Percentiles rank a stretch among this genome's conserved stretches.
phyloP scores from a whole-genome alignment of 1,140 invertebrate genomes.

The Dinothrombium tinctorium region DNA sequence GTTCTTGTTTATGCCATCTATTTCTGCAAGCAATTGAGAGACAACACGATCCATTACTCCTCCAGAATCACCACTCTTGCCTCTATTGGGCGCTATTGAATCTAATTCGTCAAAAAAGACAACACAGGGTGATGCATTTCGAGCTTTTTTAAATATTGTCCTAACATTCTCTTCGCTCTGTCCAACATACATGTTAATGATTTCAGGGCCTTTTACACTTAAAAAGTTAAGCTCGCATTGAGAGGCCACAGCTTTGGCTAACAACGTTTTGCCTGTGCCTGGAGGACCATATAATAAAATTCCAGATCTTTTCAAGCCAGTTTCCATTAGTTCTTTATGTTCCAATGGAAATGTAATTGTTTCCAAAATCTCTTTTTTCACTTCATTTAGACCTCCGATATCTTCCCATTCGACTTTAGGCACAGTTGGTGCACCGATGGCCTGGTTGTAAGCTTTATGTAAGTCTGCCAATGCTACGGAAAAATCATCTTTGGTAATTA shows the following conservation, averaged over 20 bases:
- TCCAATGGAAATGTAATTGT: constrained; percentile 61
- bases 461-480: constrained; percentile 34
- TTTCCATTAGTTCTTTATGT: constrained; percentile 30
- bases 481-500: constrained; percentile 23
- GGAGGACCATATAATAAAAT: constrained; percentile 68
- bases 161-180: constrained; percentile 77
- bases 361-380: constrained; percentile 58
- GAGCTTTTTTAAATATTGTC: constrained; percentile 63
- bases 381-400: constrained; percentile 57
- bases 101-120: constrained; percentile 94
- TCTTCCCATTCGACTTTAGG: constrained; percentile 27
- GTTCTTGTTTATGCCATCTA: constrained; percentile 35
- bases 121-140: constrained; percentile 63
- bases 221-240: constrained; percentile 70
- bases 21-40: constrained; percentile 37
- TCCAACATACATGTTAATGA: constrained; percentile 83
- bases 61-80: constrained; percentile 22
- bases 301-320: constrained; percentile 31
- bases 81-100: constrained; percentile 45
- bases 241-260: constrained; percentile 75
- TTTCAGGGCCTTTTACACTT: constrained; percentile 69
- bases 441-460: constrained; percentile 40
- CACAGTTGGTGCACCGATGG: constrained; percentile 56
- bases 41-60: constrained; percentile 35
- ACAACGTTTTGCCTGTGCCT: constrained; percentile 70